These are phyloP conservation scores for Anisognathus igniventris DNA, from an alignment of 2,797 vertebrate genomes.

Conservation along the genomic window DNA sequence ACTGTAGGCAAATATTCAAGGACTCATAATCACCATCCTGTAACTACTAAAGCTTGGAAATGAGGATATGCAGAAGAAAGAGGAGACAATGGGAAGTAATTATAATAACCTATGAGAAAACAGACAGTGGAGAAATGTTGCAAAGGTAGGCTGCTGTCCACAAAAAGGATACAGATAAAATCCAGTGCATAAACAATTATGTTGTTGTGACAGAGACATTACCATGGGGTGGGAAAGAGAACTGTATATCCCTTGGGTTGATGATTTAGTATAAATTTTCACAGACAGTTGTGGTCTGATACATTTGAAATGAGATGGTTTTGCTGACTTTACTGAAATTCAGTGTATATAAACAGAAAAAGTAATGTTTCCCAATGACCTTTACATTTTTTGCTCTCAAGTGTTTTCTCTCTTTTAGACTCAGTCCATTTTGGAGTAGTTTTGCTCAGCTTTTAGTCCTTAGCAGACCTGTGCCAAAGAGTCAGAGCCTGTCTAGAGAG, in stretches of 20 bases:
- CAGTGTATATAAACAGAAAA: not conserved
- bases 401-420: not conserved
- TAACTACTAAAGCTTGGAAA: not conserved
- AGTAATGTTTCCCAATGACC: not conserved
- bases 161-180: not conserved
- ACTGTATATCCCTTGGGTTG: not conserved
- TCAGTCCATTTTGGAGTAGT: not conserved
- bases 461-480: not conserved
- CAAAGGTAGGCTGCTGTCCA: not conserved
- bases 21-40: not conserved
- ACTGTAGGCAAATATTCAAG: not conserved
- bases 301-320: not conserved
- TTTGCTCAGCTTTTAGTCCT: not conserved
- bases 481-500: not conserved
- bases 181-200: not conserved
- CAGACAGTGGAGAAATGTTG: not conserved
- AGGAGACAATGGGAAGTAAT: not conserved
- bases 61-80: not conserved
- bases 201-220: not conserved
- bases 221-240: not conserved
- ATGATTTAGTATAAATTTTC: not conserved
- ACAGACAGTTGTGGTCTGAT: not conserved
- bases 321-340: not conserved
- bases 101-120: not conserved
- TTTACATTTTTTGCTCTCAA: not conserved